Evolutionary conservation across 2,888 invertebrate genomes (phyloP).

Genomic region (Diloba caeruleocephala): DNA sequence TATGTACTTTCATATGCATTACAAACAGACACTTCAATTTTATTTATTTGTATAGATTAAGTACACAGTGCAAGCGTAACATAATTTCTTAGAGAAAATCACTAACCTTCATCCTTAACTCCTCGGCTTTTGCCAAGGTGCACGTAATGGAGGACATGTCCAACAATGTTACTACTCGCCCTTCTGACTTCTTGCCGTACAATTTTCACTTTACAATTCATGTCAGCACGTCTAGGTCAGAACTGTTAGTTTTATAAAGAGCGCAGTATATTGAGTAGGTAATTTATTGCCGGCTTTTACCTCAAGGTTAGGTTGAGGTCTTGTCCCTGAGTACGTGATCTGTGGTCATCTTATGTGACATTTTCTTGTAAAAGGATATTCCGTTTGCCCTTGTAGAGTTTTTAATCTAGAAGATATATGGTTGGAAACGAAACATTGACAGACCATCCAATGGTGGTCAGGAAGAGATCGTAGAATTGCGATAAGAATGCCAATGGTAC

Average conservation of each 20-base stretch:
- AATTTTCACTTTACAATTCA: constrained; percentile 11
- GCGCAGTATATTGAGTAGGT: constrained; percentile 26
- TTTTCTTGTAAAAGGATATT: not conserved
- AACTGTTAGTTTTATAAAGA: constrained; percentile 33
- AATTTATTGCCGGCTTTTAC: constrained; percentile 36
- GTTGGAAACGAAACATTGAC: too few species aligned
- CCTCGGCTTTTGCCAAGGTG: not conserved
- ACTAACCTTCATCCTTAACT: too few species aligned
- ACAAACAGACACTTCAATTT: too few species aligned
- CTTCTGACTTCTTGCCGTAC: not conserved
- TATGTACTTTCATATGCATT: too few species aligned
- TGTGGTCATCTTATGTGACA: constrained; percentile 2
- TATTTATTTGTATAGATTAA: too few species aligned
- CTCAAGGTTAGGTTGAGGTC: constrained; percentile 18
- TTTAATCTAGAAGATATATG: too few species aligned
- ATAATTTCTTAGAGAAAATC: too few species aligned
- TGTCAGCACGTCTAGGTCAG: constrained; percentile 34
- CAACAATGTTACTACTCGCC: not conserved
- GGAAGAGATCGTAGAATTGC: too few species aligned
- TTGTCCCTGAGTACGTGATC: constrained; percentile 2
- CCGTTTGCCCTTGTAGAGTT: too few species aligned
- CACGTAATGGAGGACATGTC: not conserved
- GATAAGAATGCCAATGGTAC: too few species aligned
- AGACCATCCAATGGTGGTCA: too few species aligned
- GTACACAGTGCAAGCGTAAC: too few species aligned